phyloP scores from a whole-genome alignment of 2,888 invertebrate species.

The Pyrgus malvae region DNA sequence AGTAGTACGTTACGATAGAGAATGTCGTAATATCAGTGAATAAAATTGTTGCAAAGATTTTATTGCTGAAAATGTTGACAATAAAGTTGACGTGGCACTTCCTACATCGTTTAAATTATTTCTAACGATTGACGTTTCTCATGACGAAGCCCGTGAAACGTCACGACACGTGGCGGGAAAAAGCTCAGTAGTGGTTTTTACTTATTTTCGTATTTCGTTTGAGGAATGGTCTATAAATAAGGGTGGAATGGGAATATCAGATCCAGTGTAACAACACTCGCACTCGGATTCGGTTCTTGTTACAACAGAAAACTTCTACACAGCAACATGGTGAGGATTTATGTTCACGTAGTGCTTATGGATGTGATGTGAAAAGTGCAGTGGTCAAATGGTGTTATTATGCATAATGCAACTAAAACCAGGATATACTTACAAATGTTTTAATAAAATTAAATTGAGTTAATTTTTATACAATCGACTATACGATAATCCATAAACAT shows the following conservation, averaged over 20 bases:
- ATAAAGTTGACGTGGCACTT: slow-evolving; percentile 47
- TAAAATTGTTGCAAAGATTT: not conserved
- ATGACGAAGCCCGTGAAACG: slow-evolving; percentile 39
- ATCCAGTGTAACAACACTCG: slow-evolving; percentile 80
- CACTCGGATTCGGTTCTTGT: slow-evolving; percentile 80
- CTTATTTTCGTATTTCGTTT: slow-evolving; percentile 75
- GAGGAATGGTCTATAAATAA: slow-evolving; percentile 75
- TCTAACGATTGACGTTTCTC: slow-evolving; percentile 46
- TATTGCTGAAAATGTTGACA: slow-evolving; percentile 46
- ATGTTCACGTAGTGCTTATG: slow-evolving; percentile 17
- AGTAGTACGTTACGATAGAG: too few species aligned
- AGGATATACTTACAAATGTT: not conserved
- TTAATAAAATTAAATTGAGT: too few species aligned
- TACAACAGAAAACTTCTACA: slow-evolving; percentile 65
- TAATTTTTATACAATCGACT: too few species aligned
- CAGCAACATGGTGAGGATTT: slow-evolving; percentile 69
- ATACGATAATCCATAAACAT: too few species aligned
- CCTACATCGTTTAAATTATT: slow-evolving; percentile 45
- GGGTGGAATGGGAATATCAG: slow-evolving; percentile 66
- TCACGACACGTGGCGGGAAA: slow-evolving; percentile 48
- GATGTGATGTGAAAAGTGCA: slow-evolving; percentile 35
- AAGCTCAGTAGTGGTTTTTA: slow-evolving; percentile 62
- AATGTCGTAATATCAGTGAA: too few species aligned
- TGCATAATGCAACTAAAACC: not conserved
- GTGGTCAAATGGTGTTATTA: slow-evolving; percentile 27